Evolutionary conservation across 2,888 invertebrate genomes (phyloP).

Genomic region (Encarsia formosa): DNA sequence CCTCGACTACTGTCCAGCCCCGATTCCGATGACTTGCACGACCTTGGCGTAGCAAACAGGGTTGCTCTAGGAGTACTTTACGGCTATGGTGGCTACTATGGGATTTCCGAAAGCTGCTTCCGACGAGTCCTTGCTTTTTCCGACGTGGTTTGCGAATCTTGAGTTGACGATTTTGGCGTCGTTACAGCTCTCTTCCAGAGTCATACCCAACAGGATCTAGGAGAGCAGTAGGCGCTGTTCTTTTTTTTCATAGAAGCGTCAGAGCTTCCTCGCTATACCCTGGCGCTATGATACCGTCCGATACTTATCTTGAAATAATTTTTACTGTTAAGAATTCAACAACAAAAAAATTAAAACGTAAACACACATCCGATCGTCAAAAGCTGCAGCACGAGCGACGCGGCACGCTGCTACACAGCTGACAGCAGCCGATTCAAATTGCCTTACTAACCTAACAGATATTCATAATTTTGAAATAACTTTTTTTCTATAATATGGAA

Average conservation of each 20-base stretch:
- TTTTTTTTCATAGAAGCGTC: slow-evolving; percentile 86
- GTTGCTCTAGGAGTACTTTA: slow-evolving; percentile 98
- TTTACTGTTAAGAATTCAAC: no score
- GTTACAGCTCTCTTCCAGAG: slow-evolving; percentile 84
- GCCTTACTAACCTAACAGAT: no score
- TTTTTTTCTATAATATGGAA: no score
- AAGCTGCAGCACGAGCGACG: no score
- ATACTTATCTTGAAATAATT: slow-evolving; percentile 67
- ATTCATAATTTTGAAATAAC: no score
- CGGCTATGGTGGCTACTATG: slow-evolving; percentile 90
- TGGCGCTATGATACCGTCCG: slow-evolving; percentile 97
- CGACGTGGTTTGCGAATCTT: slow-evolving; percentile 79
- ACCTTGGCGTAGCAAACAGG: slow-evolving; percentile 95
- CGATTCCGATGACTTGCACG: slow-evolving; percentile 92
- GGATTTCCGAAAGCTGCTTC: slow-evolving; percentile 79
- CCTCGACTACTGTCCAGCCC: slow-evolving; percentile 98
- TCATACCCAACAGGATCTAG: slow-evolving; percentile 78
- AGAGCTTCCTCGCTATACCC: slow-evolving; percentile 82
- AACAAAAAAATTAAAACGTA: no score
- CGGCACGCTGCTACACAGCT: no score
- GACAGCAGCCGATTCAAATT: no score
- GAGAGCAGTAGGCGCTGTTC: slow-evolving; percentile 78
- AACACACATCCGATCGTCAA: no score
- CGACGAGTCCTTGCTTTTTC: slow-evolving; percentile 62
- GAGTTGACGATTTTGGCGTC: slow-evolving; percentile 75